Conservation (phyloP, 2,797 vertebrate genomes). For the Helostoma temminkii region DNA sequence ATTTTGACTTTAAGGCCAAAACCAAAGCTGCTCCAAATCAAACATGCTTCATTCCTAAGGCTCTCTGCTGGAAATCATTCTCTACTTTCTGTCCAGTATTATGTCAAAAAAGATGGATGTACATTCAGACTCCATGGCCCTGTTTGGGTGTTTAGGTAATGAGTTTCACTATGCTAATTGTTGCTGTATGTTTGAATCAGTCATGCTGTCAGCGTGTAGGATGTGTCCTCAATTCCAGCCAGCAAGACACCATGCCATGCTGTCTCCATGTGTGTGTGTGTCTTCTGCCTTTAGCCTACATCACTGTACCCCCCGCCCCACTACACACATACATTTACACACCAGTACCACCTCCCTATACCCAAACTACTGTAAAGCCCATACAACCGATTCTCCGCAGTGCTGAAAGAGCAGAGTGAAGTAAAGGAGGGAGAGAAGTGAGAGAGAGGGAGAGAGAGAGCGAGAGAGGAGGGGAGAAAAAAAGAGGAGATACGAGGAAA, state of each 20-base stretch:
- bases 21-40: too few species aligned
- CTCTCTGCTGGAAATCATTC: too few species aligned
- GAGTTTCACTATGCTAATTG: slow-evolving; percentile 41
- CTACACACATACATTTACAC: slow-evolving; percentile 27
- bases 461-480: too few species aligned
- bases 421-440: slow-evolving; percentile 53
- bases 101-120: background rate
- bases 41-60: too few species aligned
- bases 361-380: slow-evolving; percentile 72
- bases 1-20: too few species aligned
- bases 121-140: background rate
- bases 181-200: slow-evolving; percentile 54
- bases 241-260: slow-evolving; percentile 44
- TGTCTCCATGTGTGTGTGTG: slow-evolving; percentile 20
- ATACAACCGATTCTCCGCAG: slow-evolving; percentile 83
- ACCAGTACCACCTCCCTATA: slow-evolving; percentile 65
- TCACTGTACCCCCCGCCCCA: slow-evolving; percentile 38
- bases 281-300: slow-evolving; percentile 61
- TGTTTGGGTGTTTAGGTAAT: slow-evolving; percentile 39
- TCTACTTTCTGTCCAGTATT: too few species aligned
- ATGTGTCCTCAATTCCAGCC: slow-evolving; percentile 63
- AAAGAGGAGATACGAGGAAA: slow-evolving; percentile 41
- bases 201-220: slow-evolving; percentile 45
- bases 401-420: slow-evolving; percentile 77
- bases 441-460: slow-evolving; percentile 42